Conservation (phyloP, 2,797 vertebrate genomes). For the Neopelma chrysocephalum region DNA sequence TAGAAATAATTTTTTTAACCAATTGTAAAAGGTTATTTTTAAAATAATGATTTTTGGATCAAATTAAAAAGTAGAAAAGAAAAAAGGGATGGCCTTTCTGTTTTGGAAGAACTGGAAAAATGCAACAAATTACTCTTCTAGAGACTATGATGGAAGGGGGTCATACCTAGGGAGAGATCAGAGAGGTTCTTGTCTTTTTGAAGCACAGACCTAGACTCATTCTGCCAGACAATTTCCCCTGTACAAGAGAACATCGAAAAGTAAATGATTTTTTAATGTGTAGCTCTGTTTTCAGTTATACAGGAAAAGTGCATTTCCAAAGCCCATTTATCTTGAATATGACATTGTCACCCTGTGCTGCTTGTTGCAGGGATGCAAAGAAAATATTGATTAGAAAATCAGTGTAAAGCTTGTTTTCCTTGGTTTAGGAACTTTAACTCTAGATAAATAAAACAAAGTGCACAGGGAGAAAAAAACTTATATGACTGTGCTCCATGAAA, state of each 20-base stretch:
- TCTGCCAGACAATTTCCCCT: slow-evolving; percentile 19
- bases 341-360: slow-evolving; percentile 21
- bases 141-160: neutral
- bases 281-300: slow-evolving; percentile 41
- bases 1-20: neutral
- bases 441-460: neutral
- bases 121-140: neutral
- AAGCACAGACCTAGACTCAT: neutral
- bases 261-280: slow-evolving; percentile 33
- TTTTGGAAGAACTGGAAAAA: neutral
- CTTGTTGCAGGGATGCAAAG: slow-evolving; percentile 6
- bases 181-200: slow-evolving; percentile 1
- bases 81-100: neutral
- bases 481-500: neutral
- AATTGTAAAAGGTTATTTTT: neutral
- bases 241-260: neutral
- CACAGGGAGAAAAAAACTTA: neutral
- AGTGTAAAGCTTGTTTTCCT: neutral
- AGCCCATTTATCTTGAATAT: slow-evolving; percentile 49
- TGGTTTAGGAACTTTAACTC: neutral
- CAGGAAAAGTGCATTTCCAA: slow-evolving; percentile 41
- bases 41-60: neutral
- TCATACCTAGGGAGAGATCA: neutral
- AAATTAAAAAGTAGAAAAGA: neutral
- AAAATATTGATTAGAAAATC: slow-evolving; percentile 45